Base-by-base conservation (phyloP, 2,113 vertebrate species). In the Pangasianodon gigas region DNA sequence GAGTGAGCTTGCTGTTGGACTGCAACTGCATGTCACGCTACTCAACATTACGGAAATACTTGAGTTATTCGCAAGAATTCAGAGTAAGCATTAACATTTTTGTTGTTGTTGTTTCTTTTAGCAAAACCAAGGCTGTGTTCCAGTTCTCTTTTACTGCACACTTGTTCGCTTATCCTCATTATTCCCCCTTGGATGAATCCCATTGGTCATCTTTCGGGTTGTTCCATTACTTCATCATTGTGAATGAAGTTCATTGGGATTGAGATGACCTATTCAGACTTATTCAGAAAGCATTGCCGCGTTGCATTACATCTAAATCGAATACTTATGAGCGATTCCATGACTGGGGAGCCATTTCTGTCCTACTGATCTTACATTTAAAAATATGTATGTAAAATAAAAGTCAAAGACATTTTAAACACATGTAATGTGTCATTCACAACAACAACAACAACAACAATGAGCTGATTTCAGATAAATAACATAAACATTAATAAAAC, bases 21-120 rank as follows among this genome's bases (percentile, higher is more conserved):
- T 88, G 87, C 62, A 82, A 82, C 77, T 88, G 80, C 46, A 88
- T 52, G 77, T 54, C 87, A 88, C 48, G 60, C 87, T 69, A 54
- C 80, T 84, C 80, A 88, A 51, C 62, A 21, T 88, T 84, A 88
- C 87, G 48, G 87, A 88, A 71, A 71, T 83, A 69, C 79, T 71
- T 21, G 0, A 56, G 79, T 14, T 71, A 26, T 41, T 75, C 1
- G 6, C 82, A 14, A 8, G 37, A 44, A 44, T 13, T 60, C 29
- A 21, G 79, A 32, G 46, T 24, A 26, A 84, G 19, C 32, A 0
- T 84, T 84, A 44, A 46, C 21, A 62, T 84, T 41, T 83, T n/a
- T 54, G 21, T 52, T 41, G 16, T 54, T 41, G 32, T 83, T 83
- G 81, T 41, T 83, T 62, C 37, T 60, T 83, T n/a, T 6, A 16